These are phyloP conservation scores for Osmerus mordax DNA, from an alignment of 2,113 vertebrate genomes.

Conservation along the genomic window DNA sequence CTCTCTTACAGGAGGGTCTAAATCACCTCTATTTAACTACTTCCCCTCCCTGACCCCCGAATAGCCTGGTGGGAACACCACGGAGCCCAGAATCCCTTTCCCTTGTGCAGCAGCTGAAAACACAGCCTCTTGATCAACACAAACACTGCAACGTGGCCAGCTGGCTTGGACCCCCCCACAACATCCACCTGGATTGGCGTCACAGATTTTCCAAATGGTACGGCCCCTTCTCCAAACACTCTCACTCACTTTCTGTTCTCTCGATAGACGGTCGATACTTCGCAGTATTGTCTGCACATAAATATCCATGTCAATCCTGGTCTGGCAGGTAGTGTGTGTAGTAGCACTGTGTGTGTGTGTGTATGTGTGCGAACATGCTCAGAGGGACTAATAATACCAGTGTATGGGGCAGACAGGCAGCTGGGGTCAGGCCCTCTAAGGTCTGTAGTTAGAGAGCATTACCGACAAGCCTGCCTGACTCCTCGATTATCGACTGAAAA, in stretches of 20 bases:
- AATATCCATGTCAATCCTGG: too few relatives aligned
- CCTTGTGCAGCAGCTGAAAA: not conserved
- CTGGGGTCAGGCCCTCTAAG: conserved; percentile 9
- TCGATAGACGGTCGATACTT: too few relatives aligned
- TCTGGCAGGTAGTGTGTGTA: too few relatives aligned
- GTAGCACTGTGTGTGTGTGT: not conserved
- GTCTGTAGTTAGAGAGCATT: conserved; percentile 47
- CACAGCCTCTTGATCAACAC: too few relatives aligned
- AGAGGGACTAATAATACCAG: not conserved
- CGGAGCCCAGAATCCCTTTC: not conserved
- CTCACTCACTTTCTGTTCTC: too few relatives aligned
- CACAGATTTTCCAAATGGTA: too few relatives aligned
- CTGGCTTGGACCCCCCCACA: too few relatives aligned
- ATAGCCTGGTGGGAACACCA: not conserved
- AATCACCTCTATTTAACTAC: conserved; percentile 28
- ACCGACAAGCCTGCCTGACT: conserved; percentile 49
- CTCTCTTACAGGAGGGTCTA: conserved; percentile 34
- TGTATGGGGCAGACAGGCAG: conserved; percentile 5
- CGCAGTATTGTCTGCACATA: too few relatives aligned
- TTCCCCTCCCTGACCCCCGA: conserved; percentile 7
- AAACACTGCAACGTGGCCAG: too few relatives aligned
- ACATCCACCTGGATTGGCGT: too few relatives aligned
- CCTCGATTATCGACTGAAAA: conserved; percentile 51
- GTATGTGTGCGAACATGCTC: not conserved
- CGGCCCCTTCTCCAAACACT: too few relatives aligned